Evolutionary conservation across 2,797 vertebrate genomes (phyloP), one percentile per base, ranked within the genome.

Genomic region (Channallabes apus): DNA sequence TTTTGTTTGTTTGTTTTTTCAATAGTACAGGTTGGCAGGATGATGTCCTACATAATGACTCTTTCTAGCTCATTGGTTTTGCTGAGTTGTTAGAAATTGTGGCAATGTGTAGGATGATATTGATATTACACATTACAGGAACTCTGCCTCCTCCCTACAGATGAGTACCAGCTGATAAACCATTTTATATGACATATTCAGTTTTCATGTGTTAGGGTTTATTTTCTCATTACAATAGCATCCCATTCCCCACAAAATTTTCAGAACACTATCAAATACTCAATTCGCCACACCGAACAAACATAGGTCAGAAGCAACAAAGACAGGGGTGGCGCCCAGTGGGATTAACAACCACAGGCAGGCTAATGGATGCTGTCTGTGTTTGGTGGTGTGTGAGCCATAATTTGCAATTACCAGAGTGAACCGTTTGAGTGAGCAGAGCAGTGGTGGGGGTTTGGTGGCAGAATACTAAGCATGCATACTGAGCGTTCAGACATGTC

Each of bases 341-440:
- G 89, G 89, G 89, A 85, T 85, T 75, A 84, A 64, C 84, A 88
- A 87, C 88, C 64, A 88, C 85, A 84, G 89, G 80, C 75, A 68
- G 86, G 81, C 71, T 82, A 90, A 90, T 89, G 83, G 89, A 89
- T 86, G 73, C 88, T 87, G 72, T 80, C 87, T 82, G 68, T 80
- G 87, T 83, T 91, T 92, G 90, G 91, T 91, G 83, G 90, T 85
- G 90, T 38, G 20, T 17, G 86, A 61, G 83, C 89, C 91, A 89
- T 89, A 87, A 88, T 91, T 89, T 89, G 90, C 92, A 92, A 93
- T 94, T 93, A 93, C 89, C 17, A 18, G 89, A 88, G 88, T 8
- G 84, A 77, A 54, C 38, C 82, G 38, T 61, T 24, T 46, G 38
- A 65, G 38, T 64, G 59, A 77, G 72, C 38, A 56, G 72, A 32